Evolutionary conservation across 2,797 vertebrate species (phyloP), one percentile per base, ranked within the genome.

Genomic region (Gadopsis marmoratus): DNA sequence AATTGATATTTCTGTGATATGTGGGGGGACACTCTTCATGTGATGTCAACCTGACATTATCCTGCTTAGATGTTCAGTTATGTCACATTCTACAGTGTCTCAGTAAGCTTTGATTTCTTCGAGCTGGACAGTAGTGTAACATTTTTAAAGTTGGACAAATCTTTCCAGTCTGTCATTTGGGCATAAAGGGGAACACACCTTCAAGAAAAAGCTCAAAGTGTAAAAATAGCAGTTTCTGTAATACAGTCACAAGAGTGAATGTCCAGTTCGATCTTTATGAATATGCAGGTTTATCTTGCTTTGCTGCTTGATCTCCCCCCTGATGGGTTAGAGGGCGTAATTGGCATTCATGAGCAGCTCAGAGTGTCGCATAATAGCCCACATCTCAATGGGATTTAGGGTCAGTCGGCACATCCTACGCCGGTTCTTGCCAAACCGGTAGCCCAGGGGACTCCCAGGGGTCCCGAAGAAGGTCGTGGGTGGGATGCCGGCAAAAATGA

Each of bases 341-440:
- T 72, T 82, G 21, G 17, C 81, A 89, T 91, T 84, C 88, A 79
- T 0, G 51, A 76, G 64, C 13, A 39, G 79, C 68, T 35, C 66
- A 0, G 16, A 74, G 58, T 81, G 83, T 90, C 92, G 51, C 81
- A 56, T 83, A 89, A 92, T 68, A 75, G 66, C 64, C 43, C 70
- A 56, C 16, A 67, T 65, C 82, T 85, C 73, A 85, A 45, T 62
- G 73, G 68, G 82, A 79, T 72, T 84, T 55, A 43, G 76, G 72
- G 74, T 86, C 82, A 51, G 55, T 53, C 71, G n/a, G 55, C 64
- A 61, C 61, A 72, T 55, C 82, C 48, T 29, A 33, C 45, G 33
- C 17, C 4, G 35, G 17, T 64, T 37, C 48, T 61, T 76, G 71
- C 77, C 83, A 86, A 71, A 61, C 29, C 1, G 31, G 76, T 48